Conservation (phyloP, 1,140 invertebrate species). For the Cotesia typhae region DNA sequence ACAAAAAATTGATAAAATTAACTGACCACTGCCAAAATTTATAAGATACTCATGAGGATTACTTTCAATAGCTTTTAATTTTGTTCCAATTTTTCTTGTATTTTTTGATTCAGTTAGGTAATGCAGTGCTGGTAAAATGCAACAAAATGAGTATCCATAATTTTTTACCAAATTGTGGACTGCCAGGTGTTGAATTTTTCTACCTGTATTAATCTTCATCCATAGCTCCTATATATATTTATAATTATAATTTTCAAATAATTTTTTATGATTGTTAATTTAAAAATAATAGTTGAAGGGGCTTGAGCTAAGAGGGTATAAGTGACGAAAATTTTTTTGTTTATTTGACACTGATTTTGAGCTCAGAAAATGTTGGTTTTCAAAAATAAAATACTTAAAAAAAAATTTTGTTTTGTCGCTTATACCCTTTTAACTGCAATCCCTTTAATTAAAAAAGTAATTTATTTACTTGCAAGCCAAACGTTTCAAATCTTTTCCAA, state of each 20-base stretch:
- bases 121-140: slow-evolving; percentile 40
- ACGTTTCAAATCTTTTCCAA: slow-evolving; percentile 2
- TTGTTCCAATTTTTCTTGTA: slow-evolving; percentile 8
- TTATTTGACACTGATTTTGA: too few species aligned
- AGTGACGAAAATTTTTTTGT: too few species aligned
- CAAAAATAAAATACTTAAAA: not conserved
- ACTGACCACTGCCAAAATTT: slow-evolving; percentile 3
- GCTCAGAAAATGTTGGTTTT: too few species aligned
- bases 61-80: not conserved
- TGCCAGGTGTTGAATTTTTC: not conserved
- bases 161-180: not conserved
- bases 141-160: slow-evolving; percentile 39
- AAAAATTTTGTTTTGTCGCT: not conserved
- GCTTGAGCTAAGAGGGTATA: too few species aligned
- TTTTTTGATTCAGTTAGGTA: slow-evolving; percentile 1
- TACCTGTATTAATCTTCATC: not conserved
- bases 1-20: not conserved
- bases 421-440: not conserved
- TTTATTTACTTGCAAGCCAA: not conserved
- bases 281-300: too few species aligned
- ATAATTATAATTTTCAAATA: too few species aligned
- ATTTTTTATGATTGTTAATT: too few species aligned
- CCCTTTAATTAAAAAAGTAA: too few species aligned
- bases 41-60: not conserved
- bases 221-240: not conserved